Evolutionary conservation across 2,797 vertebrate genomes (phyloP).

Genomic region (Saxicola maurus): DNA sequence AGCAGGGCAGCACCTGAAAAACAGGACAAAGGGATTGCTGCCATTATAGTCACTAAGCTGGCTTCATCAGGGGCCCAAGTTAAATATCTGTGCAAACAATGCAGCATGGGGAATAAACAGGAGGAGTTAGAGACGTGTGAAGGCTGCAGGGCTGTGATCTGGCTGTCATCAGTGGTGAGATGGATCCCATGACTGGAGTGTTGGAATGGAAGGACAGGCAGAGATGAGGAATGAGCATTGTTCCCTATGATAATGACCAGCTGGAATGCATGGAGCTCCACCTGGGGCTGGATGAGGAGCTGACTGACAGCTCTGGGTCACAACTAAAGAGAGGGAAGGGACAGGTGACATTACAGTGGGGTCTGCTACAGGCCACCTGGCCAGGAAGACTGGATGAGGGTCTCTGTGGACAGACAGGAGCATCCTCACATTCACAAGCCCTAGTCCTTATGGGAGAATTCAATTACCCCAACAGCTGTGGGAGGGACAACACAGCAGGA

Average conservation of each 20-base stretch:
- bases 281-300: neutral
- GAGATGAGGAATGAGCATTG: neutral
- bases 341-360: neutral
- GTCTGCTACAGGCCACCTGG: neutral
- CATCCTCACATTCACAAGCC: neutral
- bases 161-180: neutral
- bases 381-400: neutral
- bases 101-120: neutral
- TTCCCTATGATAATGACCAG: neutral
- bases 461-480: neutral
- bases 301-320: neutral
- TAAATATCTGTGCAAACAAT: neutral
- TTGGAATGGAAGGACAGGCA: neutral
- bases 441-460: neutral
- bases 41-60: neutral
- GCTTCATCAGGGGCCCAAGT: neutral
- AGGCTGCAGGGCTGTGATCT: neutral
- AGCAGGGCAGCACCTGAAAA: neutral
- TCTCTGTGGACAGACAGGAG: neutral
- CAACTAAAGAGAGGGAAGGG: neutral
- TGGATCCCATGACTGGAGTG: neutral
- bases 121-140: neutral
- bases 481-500: neutral
- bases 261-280: neutral
- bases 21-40: neutral